Conservation (phyloP, 2,888 invertebrate species). For the Glomeris marginata region DNA sequence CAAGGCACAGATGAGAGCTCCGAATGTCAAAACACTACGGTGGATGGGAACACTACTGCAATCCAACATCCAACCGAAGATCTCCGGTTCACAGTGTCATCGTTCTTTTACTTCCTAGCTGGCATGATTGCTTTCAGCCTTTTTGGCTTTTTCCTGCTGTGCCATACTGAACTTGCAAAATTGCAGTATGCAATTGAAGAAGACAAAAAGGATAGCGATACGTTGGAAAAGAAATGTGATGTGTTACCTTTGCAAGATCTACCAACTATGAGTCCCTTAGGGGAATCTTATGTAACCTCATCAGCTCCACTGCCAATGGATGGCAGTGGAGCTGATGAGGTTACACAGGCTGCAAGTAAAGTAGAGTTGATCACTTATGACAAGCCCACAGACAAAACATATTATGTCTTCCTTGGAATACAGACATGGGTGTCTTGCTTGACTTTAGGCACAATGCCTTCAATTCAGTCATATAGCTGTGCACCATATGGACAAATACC, state of each 20-base stretch:
- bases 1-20: conserved; percentile 61
- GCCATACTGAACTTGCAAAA: conserved; percentile 27
- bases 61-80: conserved; percentile 21
- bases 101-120: conserved; percentile 50
- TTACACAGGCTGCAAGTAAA: too few relatives aligned
- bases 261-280: too few relatives aligned
- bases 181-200: conserved; percentile 18
- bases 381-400: too few relatives aligned
- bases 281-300: too few relatives aligned
- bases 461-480: conserved; percentile 63
- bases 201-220: too few relatives aligned
- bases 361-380: too few relatives aligned
- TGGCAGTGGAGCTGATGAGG: too few relatives aligned
- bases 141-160: conserved; percentile 45
- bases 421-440: conserved; percentile 45
- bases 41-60: conserved; percentile 1
- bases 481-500: conserved; percentile 60
- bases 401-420: conserved; percentile 24
- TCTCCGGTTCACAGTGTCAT: conserved; percentile 45
- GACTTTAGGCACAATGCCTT: conserved; percentile 60
- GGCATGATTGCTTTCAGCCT: conserved; percentile 46
- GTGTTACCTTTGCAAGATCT: too few relatives aligned
- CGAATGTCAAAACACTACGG: conserved; percentile 25
- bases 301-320: too few relatives aligned
- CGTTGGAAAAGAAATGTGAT: too few relatives aligned